Evolutionary conservation across 2,113 vertebrate genomes (phyloP).

Genomic region (Tamias sibiricus): DNA sequence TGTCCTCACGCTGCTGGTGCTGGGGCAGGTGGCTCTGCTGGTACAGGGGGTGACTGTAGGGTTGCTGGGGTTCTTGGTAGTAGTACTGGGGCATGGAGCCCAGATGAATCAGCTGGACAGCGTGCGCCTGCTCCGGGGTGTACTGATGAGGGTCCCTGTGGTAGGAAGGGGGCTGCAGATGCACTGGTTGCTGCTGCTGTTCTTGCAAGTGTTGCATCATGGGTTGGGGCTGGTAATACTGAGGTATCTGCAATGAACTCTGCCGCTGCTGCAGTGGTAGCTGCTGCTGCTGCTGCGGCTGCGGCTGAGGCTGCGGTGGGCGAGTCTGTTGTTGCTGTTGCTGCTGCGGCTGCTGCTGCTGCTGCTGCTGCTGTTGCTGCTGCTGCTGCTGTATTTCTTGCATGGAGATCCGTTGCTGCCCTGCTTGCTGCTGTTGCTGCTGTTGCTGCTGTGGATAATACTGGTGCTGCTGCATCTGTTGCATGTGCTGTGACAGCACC

Average conservation of each 20-base stretch:
- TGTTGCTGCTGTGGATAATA: constrained; percentile 87
- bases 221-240: constrained; percentile 89
- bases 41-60: constrained; percentile 87
- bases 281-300: constrained; percentile 80
- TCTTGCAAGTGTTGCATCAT: constrained; percentile 86
- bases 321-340: constrained; percentile 69
- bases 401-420: constrained; percentile 84
- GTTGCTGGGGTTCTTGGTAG: constrained; percentile 88
- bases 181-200: constrained; percentile 86
- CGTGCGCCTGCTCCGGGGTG: constrained; percentile 86
- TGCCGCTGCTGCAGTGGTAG: constrained; percentile 85
- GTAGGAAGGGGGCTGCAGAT: constrained; percentile 85
- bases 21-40: constrained; percentile 85
- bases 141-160: constrained; percentile 89
- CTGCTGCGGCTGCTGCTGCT: constrained; percentile 80
- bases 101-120: constrained; percentile 89
- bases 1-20: constrained; percentile 81
- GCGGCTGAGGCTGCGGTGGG: constrained; percentile 56
- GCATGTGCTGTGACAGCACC: constrained; percentile 85
- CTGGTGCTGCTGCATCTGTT: constrained; percentile 86
- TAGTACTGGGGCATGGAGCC: constrained; percentile 89
- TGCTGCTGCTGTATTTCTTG: constrained; percentile 86
- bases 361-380: constrained; percentile 72
- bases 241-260: constrained; percentile 86
- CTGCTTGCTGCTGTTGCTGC: constrained; percentile 83